Evolutionary conservation across 2,888 invertebrate species (phyloP), one percentile per base, ranked within the genome.

Genomic region (Candidula unifasciata): DNA sequence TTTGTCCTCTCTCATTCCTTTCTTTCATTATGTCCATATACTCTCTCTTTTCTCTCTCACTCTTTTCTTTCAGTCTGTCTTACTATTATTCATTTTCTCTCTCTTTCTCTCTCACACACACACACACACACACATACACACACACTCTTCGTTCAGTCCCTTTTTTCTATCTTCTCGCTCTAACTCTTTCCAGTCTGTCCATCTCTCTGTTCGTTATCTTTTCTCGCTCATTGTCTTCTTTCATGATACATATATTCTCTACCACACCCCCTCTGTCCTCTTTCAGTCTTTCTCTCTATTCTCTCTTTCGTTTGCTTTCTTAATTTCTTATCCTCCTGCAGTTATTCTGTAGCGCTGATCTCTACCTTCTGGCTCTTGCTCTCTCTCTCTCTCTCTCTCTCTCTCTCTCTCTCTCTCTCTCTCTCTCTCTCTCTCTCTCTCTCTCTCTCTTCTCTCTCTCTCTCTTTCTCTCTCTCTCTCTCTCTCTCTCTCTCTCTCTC

Each of bases 401-500:
- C 74, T 37, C 37, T 35, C 60, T 74, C 27, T 60, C 35, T 82
- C 74, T 74, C 60, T 74, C 60, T 74, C 35, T 82, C 74, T 74
- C 27, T 81, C 81, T 81, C 71, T 71, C 21, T 57, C 52, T 69
- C 54, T 71, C 52, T 71, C 69, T 81, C 71, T 27, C 30, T 52
- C 71, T 54, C 69, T 52, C 24, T 57, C 60, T 54, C 10, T 54
- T 18, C 10, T 54, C 54, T 54, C 10, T 8, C 10, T 18, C 18
- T 8, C 18, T 54, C 54, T 54, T 54, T 8, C 18, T 24, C n/a
- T 5, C 60, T 24, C 0, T 16, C 60, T 16, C 60, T n/a, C 33
- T 21, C 33, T 2, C 33, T 64, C 30, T 60, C n/a, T 21, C 24
- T 5, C 52, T 33, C 30, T 35, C 60, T 21, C n/a, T 18, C 10